Evolutionary conservation across 2,888 invertebrate species (phyloP).

Genomic region (Steromphala cineraria): DNA sequence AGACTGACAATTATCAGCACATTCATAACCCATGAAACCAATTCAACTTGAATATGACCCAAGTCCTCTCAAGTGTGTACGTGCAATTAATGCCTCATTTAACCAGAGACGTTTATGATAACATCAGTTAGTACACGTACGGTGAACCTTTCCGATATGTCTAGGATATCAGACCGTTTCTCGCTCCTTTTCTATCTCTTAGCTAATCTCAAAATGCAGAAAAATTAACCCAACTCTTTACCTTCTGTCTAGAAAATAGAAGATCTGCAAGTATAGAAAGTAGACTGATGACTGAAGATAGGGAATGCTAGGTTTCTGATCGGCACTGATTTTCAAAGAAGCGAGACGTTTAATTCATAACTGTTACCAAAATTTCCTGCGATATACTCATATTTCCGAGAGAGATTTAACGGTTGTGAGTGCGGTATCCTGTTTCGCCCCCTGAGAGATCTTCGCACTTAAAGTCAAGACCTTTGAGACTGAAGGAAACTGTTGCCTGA

Average conservation of each 20-base stretch:
- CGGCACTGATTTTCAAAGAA: not conserved
- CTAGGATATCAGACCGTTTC: too few relatives aligned
- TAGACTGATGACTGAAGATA: not conserved
- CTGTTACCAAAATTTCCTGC: slow-evolving; percentile 5
- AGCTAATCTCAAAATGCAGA: too few relatives aligned
- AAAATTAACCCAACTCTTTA: too few relatives aligned
- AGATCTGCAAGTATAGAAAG: not conserved
- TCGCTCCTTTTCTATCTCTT: too few relatives aligned
- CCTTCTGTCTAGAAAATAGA: not conserved
- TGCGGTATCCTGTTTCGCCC: not conserved
- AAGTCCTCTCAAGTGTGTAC: too few relatives aligned
- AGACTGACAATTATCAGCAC: too few relatives aligned
- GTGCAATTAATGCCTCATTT: too few relatives aligned
- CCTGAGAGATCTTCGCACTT: not conserved
- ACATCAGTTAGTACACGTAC: too few relatives aligned
- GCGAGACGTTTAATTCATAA: slow-evolving; percentile 6
- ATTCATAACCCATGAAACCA: too few relatives aligned
- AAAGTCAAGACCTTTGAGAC: not conserved
- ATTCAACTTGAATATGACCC: too few relatives aligned
- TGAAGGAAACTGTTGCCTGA: slow-evolving; percentile 14
- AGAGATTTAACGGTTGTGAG: slow-evolving; percentile 9
- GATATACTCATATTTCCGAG: slow-evolving; percentile 5
- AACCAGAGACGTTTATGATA: too few relatives aligned
- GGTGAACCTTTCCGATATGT: too few relatives aligned
- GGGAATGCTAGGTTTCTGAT: not conserved